These are phyloP conservation scores for Notechis scutatus DNA, from an alignment of 2,113 vertebrate species.

Conservation along the genomic window DNA sequence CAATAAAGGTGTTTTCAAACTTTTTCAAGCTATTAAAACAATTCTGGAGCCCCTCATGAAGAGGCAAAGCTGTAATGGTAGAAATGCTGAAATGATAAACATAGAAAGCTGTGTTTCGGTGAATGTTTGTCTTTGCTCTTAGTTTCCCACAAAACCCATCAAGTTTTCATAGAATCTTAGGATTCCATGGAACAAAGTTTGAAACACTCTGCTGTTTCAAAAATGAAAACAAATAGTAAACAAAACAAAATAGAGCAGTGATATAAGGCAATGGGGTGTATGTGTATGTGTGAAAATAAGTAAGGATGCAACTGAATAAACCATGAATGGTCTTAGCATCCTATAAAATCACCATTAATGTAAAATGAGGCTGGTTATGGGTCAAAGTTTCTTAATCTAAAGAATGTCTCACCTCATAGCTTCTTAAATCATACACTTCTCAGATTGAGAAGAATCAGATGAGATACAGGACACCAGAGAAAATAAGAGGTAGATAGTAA, in stretches of 20 bases:
- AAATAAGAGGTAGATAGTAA: neutral
- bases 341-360: neutral
- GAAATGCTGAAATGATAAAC: neutral
- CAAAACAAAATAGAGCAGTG: neutral
- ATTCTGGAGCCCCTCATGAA: neutral
- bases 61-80: neutral
- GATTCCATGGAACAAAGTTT: neutral
- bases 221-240: neutral
- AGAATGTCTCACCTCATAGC: neutral
- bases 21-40: neutral
- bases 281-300: neutral
- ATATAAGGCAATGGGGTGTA: neutral
- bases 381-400: neutral
- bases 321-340: neutral
- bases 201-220: neutral
- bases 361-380: neutral
- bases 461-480: neutral
- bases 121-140: neutral
- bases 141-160: neutral
- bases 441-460: neutral
- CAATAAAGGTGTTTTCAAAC: neutral
- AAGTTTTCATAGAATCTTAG: neutral
- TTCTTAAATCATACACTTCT: neutral
- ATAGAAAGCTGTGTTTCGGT: neutral
- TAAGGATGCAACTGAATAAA: neutral